These are phyloP conservation scores for Myopa testacea DNA, from an alignment of 2,888 invertebrate species.

Conservation along the genomic window DNA sequence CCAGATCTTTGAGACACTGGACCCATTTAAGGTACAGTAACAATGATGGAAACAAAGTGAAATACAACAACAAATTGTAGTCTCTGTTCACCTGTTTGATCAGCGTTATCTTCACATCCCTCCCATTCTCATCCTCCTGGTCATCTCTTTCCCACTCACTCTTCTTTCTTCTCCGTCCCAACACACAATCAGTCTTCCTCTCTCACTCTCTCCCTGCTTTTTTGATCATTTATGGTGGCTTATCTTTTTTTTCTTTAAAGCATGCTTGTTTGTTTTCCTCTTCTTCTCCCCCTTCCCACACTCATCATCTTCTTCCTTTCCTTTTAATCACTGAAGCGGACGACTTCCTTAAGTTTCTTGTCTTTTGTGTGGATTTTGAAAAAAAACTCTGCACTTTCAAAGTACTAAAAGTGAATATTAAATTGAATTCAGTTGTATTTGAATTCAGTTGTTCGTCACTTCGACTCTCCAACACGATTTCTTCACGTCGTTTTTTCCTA, in stretches of 20 bases:
- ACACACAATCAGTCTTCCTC: too few species aligned
- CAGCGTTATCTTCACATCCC: constrained; percentile 8
- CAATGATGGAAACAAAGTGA: neutral
- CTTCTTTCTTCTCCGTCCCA: too few species aligned
- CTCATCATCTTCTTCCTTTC: too few species aligned
- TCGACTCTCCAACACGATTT: too few species aligned
- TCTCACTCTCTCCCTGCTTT: too few species aligned
- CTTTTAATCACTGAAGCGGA: too few species aligned
- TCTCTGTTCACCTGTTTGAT: constrained; percentile 1
- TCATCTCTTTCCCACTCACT: neutral
- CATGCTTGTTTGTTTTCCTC: too few species aligned
- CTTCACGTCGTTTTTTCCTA: too few species aligned
- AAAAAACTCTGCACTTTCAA: neutral
- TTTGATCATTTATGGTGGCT: neutral
- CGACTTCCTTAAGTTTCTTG: neutral
- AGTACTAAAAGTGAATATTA: too few species aligned
- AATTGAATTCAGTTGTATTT: too few species aligned
- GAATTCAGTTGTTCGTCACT: too few species aligned
- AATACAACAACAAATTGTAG: neutral
- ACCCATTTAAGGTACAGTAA: constrained; percentile 14
- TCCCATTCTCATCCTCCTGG: neutral
- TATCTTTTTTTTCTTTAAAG: neutral
- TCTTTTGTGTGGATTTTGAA: neutral
- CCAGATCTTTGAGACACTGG: neutral
- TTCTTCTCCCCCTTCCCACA: too few species aligned